phyloP scores from a whole-genome alignment of 2,888 invertebrate genomes.

The Taphrorychus bicolor region DNA sequence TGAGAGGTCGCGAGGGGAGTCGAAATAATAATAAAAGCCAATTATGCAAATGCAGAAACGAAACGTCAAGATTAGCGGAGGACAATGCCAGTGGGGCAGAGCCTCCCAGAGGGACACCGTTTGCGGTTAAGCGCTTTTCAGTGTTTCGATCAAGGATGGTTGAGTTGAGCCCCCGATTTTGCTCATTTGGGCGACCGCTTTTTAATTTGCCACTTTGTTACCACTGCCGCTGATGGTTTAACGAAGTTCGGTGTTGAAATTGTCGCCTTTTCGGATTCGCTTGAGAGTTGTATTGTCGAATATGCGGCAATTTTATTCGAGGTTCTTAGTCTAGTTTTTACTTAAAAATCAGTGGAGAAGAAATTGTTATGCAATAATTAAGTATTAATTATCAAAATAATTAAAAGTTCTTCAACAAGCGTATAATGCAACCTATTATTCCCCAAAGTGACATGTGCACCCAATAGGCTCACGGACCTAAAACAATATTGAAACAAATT shows the following conservation, averaged over 20 bases:
- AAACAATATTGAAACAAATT: no score
- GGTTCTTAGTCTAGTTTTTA: no score
- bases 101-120: slow-evolving; percentile 25
- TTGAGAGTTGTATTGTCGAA: neutral
- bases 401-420: no score
- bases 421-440: no score
- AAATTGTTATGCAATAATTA: no score
- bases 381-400: no score
- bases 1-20: slow-evolving; percentile 13
- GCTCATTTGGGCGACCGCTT: slow-evolving; percentile 49
- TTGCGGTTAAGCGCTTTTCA: slow-evolving; percentile 57
- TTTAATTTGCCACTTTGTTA: slow-evolving; percentile 37
- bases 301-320: neutral
- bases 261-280: neutral
- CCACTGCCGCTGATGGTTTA: slow-evolving; percentile 12
- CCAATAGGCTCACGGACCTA: no score
- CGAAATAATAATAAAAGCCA: slow-evolving; percentile 39
- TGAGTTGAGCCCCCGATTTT: slow-evolving; percentile 51
- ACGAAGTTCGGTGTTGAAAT: slow-evolving; percentile 16
- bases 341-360: no score
- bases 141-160: slow-evolving; percentile 54
- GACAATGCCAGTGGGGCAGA: slow-evolving; percentile 36
- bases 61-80: slow-evolving; percentile 40
- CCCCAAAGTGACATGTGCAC: no score
- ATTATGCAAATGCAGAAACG: slow-evolving; percentile 40